phyloP scores from a whole-genome alignment of 2,888 invertebrate species.

The Hydropsyche betteni region DNA sequence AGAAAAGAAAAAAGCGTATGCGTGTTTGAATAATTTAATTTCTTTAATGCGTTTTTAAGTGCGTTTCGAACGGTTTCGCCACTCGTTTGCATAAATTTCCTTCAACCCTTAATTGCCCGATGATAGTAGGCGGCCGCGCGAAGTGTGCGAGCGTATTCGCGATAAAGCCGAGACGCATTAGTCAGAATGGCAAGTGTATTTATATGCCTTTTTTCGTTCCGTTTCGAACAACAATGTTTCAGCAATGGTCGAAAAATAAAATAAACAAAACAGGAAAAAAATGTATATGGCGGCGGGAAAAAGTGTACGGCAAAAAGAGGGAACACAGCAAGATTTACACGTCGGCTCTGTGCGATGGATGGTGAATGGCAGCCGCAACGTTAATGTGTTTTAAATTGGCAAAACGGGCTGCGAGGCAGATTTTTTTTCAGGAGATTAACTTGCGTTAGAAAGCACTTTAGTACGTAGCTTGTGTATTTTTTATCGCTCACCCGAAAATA shows the following conservation, averaged over 20 bases:
- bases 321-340: constrained; percentile 19
- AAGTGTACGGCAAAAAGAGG: not conserved
- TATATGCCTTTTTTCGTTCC: too few relatives aligned
- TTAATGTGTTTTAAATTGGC: constrained; percentile 46
- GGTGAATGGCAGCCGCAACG: constrained; percentile 39
- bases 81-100: constrained; percentile 16
- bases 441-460: constrained; percentile 37
- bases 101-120: constrained; percentile 23
- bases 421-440: constrained; percentile 44
- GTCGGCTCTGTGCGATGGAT: constrained; percentile 30
- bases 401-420: constrained; percentile 38
- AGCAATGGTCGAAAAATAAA: too few relatives aligned
- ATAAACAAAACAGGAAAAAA: too few relatives aligned
- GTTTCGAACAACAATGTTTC: too few relatives aligned
- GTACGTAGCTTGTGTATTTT: constrained; percentile 13
- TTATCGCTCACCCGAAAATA: not conserved
- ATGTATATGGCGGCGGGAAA: too few relatives aligned
- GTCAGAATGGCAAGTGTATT: not conserved
- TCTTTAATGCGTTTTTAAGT: constrained; percentile 31
- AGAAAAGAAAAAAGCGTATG: not conserved
- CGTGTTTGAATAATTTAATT: constrained; percentile 21
- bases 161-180: constrained; percentile 25
- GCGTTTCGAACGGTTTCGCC: constrained; percentile 3
- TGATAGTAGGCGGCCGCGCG: constrained; percentile 10
- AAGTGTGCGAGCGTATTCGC: not conserved